Base-by-base conservation (phyloP, 2,888 invertebrate genomes). In the Ophion slaviceki region DNA sequence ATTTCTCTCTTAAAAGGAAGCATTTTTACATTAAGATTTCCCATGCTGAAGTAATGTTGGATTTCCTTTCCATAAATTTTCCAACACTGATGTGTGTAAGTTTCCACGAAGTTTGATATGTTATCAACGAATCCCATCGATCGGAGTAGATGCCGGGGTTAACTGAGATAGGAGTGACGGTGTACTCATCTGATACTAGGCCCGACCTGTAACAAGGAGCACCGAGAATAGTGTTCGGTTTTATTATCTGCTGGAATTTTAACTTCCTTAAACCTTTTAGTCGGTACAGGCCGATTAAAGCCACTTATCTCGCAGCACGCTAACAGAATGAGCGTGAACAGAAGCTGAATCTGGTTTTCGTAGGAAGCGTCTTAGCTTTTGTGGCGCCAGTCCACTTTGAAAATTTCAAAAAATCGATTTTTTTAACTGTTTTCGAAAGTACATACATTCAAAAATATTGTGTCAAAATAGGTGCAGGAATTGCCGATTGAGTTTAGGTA, bases 71-170 rank as follows among this genome's bases (percentile, higher is more conserved):
- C 17, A 77, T 17, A 17, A 57, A 67, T 36, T 77, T 47, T 1
- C 32, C 24, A 2, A 76, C 8, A n/a, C 66, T 32, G 36, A 76
- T 47, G 45, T 66, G 57, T 1, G 75, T 75, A 17, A 57, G 66
- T 6, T 76, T 47, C 64, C 57, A 66, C 10, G 66, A 45, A 8
- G 76, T 32, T 32, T 66, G 32, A n/a, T 66, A 66, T 2, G 66
- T 28, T 32, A 57, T 47, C 11, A 76, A 11, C 28, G 66, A 66
- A 5, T 66, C 53, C 66, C 76, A n/a, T n/a, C n/a, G n/a, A 36
- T 53, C 32, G 2, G 66, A 76, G 53, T 66, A 66, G 10, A 76
- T 76, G 32, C 76, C 66, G n/a, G 76, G 66, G 11, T 66, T 77
- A 14, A 36, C 36, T 7, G 10, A 11, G 10, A 77, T 53, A 5